Conservation (phyloP, 2,113 vertebrate species). For the Brienomyrus brachyistius region DNA sequence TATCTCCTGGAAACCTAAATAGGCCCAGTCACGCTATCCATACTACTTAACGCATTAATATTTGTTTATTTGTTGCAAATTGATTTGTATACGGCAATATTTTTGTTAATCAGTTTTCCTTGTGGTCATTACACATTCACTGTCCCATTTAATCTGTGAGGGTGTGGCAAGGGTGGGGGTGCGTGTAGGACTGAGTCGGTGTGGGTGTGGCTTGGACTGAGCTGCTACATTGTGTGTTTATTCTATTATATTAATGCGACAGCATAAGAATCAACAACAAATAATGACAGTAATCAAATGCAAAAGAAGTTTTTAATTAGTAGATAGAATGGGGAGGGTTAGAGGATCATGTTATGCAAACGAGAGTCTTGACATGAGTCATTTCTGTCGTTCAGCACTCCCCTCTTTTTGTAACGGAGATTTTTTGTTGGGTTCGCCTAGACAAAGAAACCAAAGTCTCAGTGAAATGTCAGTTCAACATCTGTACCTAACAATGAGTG, state of each 20-base stretch:
- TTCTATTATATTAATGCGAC: neutral
- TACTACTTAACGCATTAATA: neutral
- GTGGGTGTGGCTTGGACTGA: neutral
- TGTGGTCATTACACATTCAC: neutral
- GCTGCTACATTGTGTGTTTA: neutral
- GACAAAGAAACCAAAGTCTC: slow-evolving; percentile 3
- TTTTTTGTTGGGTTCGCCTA: slow-evolving; percentile 47
- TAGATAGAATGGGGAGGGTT: neutral
- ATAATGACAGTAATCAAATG: neutral
- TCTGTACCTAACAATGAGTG: neutral
- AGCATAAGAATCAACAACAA: neutral
- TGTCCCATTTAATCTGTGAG: neutral
- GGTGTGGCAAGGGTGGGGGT: neutral
- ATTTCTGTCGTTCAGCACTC: slow-evolving; percentile 40
- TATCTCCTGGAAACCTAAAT: neutral
- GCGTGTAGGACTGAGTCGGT: neutral
- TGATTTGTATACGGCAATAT: neutral
- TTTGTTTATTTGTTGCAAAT: neutral
- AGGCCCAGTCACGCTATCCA: neutral
- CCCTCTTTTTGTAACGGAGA: slow-evolving; percentile 48
- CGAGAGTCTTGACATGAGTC: neutral
- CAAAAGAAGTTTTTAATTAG: neutral
- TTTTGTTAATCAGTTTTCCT: neutral
- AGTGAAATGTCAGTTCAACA: neutral
- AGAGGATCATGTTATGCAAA: neutral